Evolutionary conservation across 2,113 vertebrate genomes (phyloP), one percentile per base, ranked within the genome.

Genomic region (Tympanuchus pallidicinctus): DNA sequence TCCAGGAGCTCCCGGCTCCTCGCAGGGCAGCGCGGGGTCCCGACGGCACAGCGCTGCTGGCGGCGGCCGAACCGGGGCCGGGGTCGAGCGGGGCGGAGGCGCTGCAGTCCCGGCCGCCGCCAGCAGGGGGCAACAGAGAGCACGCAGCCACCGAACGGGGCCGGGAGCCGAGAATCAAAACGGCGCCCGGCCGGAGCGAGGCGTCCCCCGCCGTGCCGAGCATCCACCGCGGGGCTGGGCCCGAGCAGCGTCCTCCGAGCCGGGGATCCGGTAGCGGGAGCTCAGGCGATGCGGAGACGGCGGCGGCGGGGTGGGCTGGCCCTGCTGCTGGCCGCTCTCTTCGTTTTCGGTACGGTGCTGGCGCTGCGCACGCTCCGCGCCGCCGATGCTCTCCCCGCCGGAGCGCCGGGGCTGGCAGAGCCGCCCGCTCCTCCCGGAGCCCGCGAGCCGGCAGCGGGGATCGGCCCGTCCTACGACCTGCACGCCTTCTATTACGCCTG

Each of bases 401-500:
- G 98, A 61, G 98, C 98, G 21, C 98, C 98, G 1, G 98, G 98
- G 1, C 97, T 98, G 93, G 98, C 98, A 30, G 89, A 97, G 36
- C 95, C 94, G 77, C 97, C 97, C 71, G 73, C 72, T 85, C 28
- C 90, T 74, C 19, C 78, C 73, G 85, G 61, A 43, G 36, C 32
- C n/a, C 92, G 88, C 36, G 61, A 25, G 25, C 14, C 36, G 38
- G 97, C 96, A 64, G 86, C 90, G 42, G 98, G 98, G 2, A 97
- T 97, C 90, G 97, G 97, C 30, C 98, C 98, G 2, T 99, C 98
- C 93, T 98, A 98, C 22, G 98, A 98, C 76, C 97, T 99, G 13
- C 98, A 99, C 93, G 98, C 98, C 89, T 99, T 99, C 95, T 99
- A 99, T 95, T 99, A 99, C 93, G 97, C 98, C 78, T 99, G 98